A percentile compares a stretch with the other conserved stretches of the same genome.
Evolutionary conservation across 2,888 invertebrate genomes (phyloP).

Genomic region (Sesia bembeciformis): DNA sequence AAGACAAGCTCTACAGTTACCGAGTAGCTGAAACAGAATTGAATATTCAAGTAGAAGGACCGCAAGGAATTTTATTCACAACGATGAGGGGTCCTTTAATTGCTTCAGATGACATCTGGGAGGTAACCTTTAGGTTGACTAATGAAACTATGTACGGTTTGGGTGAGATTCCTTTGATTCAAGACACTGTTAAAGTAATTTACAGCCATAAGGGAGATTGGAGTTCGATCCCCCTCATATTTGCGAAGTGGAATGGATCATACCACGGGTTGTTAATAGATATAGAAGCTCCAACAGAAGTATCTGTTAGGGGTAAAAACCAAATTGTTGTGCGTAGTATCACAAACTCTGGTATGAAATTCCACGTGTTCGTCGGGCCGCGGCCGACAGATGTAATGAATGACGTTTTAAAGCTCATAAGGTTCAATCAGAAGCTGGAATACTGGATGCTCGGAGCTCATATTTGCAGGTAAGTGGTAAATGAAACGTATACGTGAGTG

Average conservation of each 20-base stretch:
- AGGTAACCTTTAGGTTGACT: conserved; percentile 71
- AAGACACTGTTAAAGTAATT: conserved; percentile 43
- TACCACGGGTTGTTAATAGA: conserved; percentile 75
- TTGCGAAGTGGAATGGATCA: conserved; percentile 59
- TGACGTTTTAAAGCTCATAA: conserved; percentile 40
- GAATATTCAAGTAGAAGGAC: conserved; percentile 31
- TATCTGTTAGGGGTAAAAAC: conserved; percentile 65
- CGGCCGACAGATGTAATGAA: conserved; percentile 49
- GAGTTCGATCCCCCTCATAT: conserved; percentile 65
- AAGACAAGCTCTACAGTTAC: conserved; percentile 35
- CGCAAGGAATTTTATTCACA: conserved; percentile 53
- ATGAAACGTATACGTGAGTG: not conserved
- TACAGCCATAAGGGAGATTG: conserved; percentile 59
- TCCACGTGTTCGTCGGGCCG: conserved; percentile 58
- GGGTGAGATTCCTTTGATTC: conserved; percentile 57
- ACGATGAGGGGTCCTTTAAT: conserved; percentile 75
- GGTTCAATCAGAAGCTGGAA: conserved; percentile 28
- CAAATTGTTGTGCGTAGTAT: conserved; percentile 73
- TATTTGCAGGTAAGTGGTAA: conserved; percentile 46
- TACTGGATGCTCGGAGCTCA: conserved; percentile 67
- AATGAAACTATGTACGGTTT: conserved; percentile 72
- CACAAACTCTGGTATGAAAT: conserved; percentile 42
- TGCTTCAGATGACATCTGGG: conserved; percentile 75
- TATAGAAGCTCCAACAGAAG: conserved; percentile 69
- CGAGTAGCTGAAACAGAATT: conserved; percentile 34